These are phyloP conservation scores for Zelleria hepariella DNA, from an alignment of 2,888 invertebrate genomes.

Conservation along the genomic window DNA sequence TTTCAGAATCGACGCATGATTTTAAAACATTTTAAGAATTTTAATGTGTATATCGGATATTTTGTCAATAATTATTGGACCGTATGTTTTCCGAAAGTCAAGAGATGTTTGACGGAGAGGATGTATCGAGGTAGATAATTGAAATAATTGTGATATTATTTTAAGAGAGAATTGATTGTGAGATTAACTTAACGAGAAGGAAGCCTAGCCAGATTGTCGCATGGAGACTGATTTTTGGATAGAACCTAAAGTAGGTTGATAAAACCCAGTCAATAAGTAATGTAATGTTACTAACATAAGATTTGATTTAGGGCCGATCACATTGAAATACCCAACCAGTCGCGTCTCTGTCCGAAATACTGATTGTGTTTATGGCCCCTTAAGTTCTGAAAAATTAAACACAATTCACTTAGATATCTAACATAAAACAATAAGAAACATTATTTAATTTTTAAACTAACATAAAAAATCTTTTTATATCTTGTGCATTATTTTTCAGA, in stretches of 20 bases:
- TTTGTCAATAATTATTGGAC: not conserved
- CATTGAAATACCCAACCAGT: slow-evolving; percentile 17
- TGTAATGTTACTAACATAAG: slow-evolving; percentile 9
- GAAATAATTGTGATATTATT: slow-evolving; percentile 67
- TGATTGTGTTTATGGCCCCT: not conserved
- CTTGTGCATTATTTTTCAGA: slow-evolving; percentile 64
- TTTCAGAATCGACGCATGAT: not conserved
- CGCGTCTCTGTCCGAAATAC: not conserved
- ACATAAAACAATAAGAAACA: slow-evolving; percentile 64
- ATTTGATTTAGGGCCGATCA: slow-evolving; percentile 38
- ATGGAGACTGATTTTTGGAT: slow-evolving; percentile 68
- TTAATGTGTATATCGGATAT: not conserved
- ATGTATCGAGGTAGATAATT: slow-evolving; percentile 31
- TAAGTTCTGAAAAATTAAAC: slow-evolving; percentile 55
- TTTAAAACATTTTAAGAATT: not conserved
- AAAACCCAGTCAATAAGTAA: slow-evolving; percentile 54
- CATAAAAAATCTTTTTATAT: not conserved
- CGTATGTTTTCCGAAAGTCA: not conserved
- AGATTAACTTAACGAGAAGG: slow-evolving; percentile 13
- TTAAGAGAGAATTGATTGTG: slow-evolving; percentile 26
- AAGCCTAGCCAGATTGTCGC: slow-evolving; percentile 50
- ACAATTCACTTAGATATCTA: slow-evolving; percentile 20
- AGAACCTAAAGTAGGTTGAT: slow-evolving; percentile 59
- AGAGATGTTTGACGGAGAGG: slow-evolving; percentile 10
- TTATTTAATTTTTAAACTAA: slow-evolving; percentile 66